These are phyloP conservation scores for Gallirallus australis DNA, from an alignment of 2,797 vertebrate species.

Conservation along the genomic window DNA sequence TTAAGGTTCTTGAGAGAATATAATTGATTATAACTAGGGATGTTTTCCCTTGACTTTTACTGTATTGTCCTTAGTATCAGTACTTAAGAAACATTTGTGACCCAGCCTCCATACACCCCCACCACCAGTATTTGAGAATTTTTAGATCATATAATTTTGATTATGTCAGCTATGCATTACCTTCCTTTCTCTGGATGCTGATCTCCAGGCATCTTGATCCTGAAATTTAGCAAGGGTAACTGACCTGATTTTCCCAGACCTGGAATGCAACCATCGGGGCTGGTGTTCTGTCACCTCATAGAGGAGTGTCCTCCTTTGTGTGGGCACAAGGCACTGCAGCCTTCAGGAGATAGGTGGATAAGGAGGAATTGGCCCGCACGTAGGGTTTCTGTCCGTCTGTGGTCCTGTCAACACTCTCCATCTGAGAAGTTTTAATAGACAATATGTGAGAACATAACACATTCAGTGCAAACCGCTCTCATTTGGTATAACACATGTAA, in stretches of 20 bases:
- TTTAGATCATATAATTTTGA: not conserved
- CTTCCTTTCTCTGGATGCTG: not conserved
- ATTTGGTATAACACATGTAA: not conserved
- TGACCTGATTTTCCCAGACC: not conserved
- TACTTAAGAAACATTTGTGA: not conserved
- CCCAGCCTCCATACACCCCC: no score
- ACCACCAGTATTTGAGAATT: fast-evolving
- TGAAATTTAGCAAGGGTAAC: not conserved
- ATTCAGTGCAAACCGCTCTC: not conserved
- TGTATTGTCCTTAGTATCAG: not conserved
- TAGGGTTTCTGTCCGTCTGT: not conserved
- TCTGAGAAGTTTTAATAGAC: not conserved
- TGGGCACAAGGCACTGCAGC: not conserved
- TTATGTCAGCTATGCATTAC: not conserved
- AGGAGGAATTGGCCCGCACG: not conserved
- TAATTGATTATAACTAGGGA: not conserved
- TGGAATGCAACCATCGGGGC: not conserved
- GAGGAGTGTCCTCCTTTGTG: fast-evolving
- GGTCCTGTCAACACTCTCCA: not conserved
- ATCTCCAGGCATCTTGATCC: not conserved
- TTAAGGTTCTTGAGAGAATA: not conserved
- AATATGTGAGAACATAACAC: not conserved
- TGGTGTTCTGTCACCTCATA: fast-evolving
- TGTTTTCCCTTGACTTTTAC: not conserved
- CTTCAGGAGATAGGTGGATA: fast-evolving